Evolutionary conservation across 1,140 invertebrate genomes (phyloP).

Genomic region (Lepidurus apus): DNA sequence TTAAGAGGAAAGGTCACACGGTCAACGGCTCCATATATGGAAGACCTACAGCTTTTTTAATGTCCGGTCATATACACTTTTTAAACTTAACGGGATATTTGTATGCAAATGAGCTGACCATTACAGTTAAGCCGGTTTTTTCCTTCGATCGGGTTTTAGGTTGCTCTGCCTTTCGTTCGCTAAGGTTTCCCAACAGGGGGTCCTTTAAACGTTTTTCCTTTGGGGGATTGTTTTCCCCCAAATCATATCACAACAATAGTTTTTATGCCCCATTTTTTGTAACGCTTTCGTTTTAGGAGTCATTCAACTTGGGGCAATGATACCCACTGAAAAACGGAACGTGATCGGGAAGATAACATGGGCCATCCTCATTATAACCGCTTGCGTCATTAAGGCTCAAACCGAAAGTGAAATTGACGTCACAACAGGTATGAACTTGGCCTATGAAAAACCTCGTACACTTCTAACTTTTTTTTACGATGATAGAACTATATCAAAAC

Average conservation of each 20-base stretch:
- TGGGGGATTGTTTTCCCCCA: too few relatives aligned
- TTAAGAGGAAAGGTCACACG: not conserved
- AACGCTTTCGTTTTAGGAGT: not conserved
- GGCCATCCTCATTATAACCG: not conserved
- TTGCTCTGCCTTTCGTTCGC: not conserved
- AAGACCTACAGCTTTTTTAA: not conserved
- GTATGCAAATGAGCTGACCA: constrained; percentile 7
- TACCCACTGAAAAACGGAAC: not conserved
- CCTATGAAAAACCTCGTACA: not conserved
- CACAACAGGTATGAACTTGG: not conserved
- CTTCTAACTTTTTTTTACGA: too few relatives aligned
- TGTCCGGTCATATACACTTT: not conserved
- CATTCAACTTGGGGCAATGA: constrained; percentile 9
- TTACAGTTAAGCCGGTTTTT: constrained; percentile 19
- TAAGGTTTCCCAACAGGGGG: not conserved
- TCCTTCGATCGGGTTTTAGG: not conserved
- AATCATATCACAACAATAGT: too few relatives aligned
- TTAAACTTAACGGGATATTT: constrained; percentile 15
- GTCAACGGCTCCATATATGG: not conserved
- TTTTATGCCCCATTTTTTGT: not conserved
- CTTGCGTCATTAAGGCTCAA: not conserved
- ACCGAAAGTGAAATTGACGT: not conserved
- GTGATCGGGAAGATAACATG: constrained; percentile 10
- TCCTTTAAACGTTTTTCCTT: too few relatives aligned
- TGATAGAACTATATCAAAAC: not conserved